These are phyloP conservation scores for Nasua narica DNA, from an alignment of 2,797 vertebrate genomes.

Conservation along the genomic window DNA sequence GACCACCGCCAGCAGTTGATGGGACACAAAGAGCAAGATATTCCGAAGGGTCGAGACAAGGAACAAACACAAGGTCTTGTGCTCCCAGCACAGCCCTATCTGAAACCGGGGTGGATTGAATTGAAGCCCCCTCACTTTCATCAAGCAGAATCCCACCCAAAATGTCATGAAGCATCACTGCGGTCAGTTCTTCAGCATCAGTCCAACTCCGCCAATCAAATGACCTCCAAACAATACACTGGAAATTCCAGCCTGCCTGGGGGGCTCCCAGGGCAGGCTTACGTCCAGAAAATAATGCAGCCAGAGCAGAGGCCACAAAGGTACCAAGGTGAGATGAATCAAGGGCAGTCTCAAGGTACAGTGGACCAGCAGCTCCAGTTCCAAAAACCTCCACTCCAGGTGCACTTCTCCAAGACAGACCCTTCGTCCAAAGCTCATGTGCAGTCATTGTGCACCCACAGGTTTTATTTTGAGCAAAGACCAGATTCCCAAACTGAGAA, in stretches of 20 bases:
- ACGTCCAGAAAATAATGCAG: slow-evolving; percentile 81
- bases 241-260: slow-evolving; percentile 82
- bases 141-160: slow-evolving; percentile 81
- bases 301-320: slow-evolving; percentile 78
- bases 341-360: slow-evolving; percentile 80
- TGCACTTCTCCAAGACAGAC: slow-evolving; percentile 74
- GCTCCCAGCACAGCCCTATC: slow-evolving; percentile 77
- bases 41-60: slow-evolving; percentile 75
- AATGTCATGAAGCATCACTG: slow-evolving; percentile 80
- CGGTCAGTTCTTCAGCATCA: slow-evolving; percentile 82
- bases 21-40: slow-evolving; percentile 74
- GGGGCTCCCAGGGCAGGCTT: slow-evolving; percentile 84
- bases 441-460: slow-evolving; percentile 81
- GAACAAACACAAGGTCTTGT: slow-evolving; percentile 78
- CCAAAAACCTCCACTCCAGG: slow-evolving; percentile 80
- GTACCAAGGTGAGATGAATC: slow-evolving; percentile 81
- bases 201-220: slow-evolving; percentile 81
- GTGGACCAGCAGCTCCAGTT: slow-evolving; percentile 86
- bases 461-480: slow-evolving; percentile 81
- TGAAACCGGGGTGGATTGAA: slow-evolving; percentile 89
- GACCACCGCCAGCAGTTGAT: slow-evolving; percentile 73
- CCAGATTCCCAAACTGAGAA: slow-evolving; percentile 80
- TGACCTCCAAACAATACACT: slow-evolving; percentile 84
- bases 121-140: slow-evolving; percentile 84
- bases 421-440: slow-evolving; percentile 73